Base-by-base conservation (phyloP, 2,797 vertebrate genomes). In the Neosilurus hyrtlii region DNA sequence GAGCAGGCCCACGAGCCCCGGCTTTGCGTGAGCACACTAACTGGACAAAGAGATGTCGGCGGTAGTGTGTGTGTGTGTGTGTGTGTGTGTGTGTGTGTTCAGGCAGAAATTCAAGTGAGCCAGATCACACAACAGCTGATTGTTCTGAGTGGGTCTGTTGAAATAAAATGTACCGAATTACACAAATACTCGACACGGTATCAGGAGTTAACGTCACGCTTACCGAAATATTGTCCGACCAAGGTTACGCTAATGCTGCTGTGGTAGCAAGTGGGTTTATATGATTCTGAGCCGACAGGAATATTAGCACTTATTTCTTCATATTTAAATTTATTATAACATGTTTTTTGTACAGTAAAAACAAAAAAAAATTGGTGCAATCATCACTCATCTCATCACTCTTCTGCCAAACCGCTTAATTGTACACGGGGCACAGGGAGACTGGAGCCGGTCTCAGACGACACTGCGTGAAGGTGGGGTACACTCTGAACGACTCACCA, bases 21-120 rank as follows among this genome's bases (percentile, higher is more conserved):
- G 82, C 75, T 83, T 79, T 63, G 76, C 67, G 43, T 63, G 76
- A 83, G 76, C 51, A 43, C 49, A 14, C 66, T 83, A 59, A 63
- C 82, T 78, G 66, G 75, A 78, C 63, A 79, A 73, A 73, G 82
- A 79, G 68, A 63, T 54, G 67, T 79, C 52, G 37, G 52, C 26
- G 66, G n/a, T 63, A 16, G 56, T 52, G 72, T 82, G 63, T 67
- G 71, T 56, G 59, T 62, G 59, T 73, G 51, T 56, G 71, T 57
- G 72, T 59, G 54, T 59, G 54, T 15, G 73, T 37, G 20, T 37
- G 73, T 22, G 73, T 82, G 62, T 66, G 68, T 52, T 43, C 14
- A 15, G 52, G 56, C 54, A 81, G 57, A 71, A 71, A 57, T 49
- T 16, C 56, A 62, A 37, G 52, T 61, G 22, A 57, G 30, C 54